These are phyloP conservation scores for Hypsopygia costalis DNA, from an alignment of 2,888 invertebrate genomes.

Conservation along the genomic window DNA sequence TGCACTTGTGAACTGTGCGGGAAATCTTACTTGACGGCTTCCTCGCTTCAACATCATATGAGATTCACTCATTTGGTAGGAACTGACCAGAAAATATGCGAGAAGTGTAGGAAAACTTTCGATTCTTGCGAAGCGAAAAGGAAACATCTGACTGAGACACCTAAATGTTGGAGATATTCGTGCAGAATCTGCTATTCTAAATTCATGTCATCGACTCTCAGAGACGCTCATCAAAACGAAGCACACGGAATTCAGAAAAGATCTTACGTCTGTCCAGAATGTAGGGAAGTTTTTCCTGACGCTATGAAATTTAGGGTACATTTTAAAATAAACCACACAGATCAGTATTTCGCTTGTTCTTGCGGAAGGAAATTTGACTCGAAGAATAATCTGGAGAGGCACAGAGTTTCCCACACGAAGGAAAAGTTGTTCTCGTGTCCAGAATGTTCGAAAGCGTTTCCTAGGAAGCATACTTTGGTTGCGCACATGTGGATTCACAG, in stretches of 20 bases:
- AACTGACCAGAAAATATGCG: conserved; percentile 28
- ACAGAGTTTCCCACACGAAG: conserved; percentile 66
- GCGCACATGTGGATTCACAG: conserved; percentile 65
- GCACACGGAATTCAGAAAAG: conserved; percentile 41
- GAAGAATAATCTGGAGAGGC: conserved; percentile 61
- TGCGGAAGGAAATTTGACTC: conserved; percentile 61
- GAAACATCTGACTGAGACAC: conserved; percentile 35
- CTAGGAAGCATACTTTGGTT: conserved; percentile 48
- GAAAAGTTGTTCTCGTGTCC: conserved; percentile 64
- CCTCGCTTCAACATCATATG: conserved; percentile 38
- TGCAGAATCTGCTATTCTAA: conserved; percentile 47
- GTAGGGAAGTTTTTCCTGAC: conserved; percentile 35
- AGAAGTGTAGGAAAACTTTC: conserved; percentile 43
- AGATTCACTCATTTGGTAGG: conserved; percentile 22
- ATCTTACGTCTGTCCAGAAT: conserved; percentile 46
- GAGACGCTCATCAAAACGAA: conserved; percentile 38
- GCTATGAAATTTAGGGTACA: conserved; percentile 38
- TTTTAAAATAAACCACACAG: conserved; percentile 46
- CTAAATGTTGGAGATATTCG: conserved; percentile 43
- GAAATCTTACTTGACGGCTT: conserved; percentile 42
- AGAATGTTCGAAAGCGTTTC: conserved; percentile 63
- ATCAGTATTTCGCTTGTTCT: conserved; percentile 40
- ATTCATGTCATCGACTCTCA: conserved; percentile 38
- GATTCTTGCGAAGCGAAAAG: conserved; percentile 38
- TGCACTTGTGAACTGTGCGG: conserved; percentile 56